Evolutionary conservation across 2,113 vertebrate genomes (phyloP), one percentile per base, ranked within the genome.

Genomic region (Meleagris gallopavo): DNA sequence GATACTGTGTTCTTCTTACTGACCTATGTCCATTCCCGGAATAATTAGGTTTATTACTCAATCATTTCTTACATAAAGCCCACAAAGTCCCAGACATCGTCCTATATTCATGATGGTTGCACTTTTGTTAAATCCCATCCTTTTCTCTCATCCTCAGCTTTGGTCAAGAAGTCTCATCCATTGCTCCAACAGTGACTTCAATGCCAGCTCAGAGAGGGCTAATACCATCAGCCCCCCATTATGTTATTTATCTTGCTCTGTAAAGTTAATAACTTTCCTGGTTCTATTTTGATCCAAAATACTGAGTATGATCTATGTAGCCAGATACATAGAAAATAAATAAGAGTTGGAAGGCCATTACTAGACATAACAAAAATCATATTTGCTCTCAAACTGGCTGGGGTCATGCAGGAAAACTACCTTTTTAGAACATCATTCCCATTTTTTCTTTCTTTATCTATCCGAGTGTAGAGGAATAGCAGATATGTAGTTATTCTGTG

Each of bases 301-400:
- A 77, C 15, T 74, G 81, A 90, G n/a, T 43, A 66, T 83, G 83
- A 76, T 94, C 89, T 95, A 89, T 91, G 65, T n/a, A n/a, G n/a
- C 57, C 88, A 97, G 96, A 96, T 80, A 54, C 76, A 96, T 93
- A 95, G 70, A 61, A 95, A 97, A 93, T 77, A 96, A 96, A 95
- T 78, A n/a, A 78, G 16, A 96, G 17, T 34, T 60, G 93, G 85
- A 92, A 95, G 78, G 48, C 40, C 80, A 88, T 96, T 97, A 77
- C n/a, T 48, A 96, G 86, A 91, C 70, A 78, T 83, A 97, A 93
- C 52, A 96, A 94, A 89, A 83, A 72, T 96, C 64, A 76, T 41
- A 86, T 14, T 90, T 76, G 32, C 46, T 95, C 61, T 95, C 85
- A 60, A 77, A 83, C 8, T 93, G 72, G n/a, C 50, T 87, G 41